Evolutionary conservation across 2,888 invertebrate species (phyloP).

Genomic region (Macroteleia sp.): DNA sequence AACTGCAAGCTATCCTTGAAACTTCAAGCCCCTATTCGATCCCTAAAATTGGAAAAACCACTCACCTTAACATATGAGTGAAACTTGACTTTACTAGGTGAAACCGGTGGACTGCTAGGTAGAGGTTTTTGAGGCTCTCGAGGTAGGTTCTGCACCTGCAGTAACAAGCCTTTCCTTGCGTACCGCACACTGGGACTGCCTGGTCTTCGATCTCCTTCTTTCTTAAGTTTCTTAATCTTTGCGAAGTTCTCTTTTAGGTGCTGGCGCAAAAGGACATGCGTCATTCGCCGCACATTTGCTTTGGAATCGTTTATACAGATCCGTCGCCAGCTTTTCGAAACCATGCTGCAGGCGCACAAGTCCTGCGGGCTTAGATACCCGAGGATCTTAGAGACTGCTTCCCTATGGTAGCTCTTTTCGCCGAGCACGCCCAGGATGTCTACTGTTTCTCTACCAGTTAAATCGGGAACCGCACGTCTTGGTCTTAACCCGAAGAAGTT

Average conservation of each 20-base stretch:
- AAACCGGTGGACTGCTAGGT: constrained; percentile 82
- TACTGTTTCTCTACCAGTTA: constrained; percentile 74
- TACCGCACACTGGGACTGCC: constrained; percentile 75
- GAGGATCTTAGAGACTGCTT: constrained; percentile 80
- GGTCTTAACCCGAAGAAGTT: constrained; percentile 71
- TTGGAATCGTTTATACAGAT: constrained; percentile 75
- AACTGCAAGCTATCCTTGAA: no score
- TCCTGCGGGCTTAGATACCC: constrained; percentile 79
- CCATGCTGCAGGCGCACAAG: constrained; percentile 80
- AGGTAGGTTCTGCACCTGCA: constrained; percentile 79
- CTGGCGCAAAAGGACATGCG: constrained; percentile 75
- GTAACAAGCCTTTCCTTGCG: constrained; percentile 74
- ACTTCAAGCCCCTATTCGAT: no score
- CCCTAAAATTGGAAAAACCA: no score
- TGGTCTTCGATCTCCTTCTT: constrained; percentile 63
- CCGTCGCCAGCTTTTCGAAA: constrained; percentile 81
- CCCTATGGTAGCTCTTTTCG: constrained; percentile 79
- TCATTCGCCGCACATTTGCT: constrained; percentile 76
- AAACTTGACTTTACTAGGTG: constrained; percentile 83
- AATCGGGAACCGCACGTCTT: constrained; percentile 71
- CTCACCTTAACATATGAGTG: constrained; percentile 83
- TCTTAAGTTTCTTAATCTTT: constrained; percentile 73
- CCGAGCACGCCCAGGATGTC: constrained; percentile 80
- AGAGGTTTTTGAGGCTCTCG: constrained; percentile 68
- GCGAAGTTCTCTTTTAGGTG: constrained; percentile 80